Evolutionary conservation across 1,140 invertebrate species (phyloP).

Genomic region (Neelides sp.): DNA sequence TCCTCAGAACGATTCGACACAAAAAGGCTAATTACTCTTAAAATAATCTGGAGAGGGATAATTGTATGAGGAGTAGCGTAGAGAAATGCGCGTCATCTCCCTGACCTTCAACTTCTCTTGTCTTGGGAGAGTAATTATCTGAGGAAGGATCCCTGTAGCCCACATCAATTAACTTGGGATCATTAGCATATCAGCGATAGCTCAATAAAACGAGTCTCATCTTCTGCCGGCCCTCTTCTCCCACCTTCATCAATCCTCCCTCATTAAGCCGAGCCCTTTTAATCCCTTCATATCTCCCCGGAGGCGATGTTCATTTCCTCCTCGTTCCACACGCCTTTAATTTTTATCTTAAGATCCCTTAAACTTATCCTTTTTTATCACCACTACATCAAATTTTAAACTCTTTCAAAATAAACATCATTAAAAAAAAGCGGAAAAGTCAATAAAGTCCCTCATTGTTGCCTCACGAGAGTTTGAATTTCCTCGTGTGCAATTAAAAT

Average conservation of each 20-base stretch:
- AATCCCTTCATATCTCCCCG: no score
- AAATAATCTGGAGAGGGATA: conserved; percentile 21
- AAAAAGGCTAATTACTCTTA: conserved; percentile 26
- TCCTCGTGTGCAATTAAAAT: no score
- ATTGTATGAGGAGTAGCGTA: conserved; percentile 22
- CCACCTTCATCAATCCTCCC: conserved; percentile 21
- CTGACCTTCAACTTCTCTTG: conserved; percentile 19
- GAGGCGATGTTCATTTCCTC: no score
- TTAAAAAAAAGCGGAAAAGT: no score
- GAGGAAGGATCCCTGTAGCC: no score
- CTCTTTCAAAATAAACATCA: no score
- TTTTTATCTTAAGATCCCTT: no score
- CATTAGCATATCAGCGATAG: conserved; percentile 26
- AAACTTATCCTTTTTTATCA: conserved; percentile 17
- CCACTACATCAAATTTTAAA: conserved; percentile 17
- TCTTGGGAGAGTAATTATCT: no score
- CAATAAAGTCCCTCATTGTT: no score
- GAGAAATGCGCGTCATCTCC: conserved; percentile 17
- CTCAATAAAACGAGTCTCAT: conserved; percentile 21
- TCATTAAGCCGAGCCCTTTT: conserved; percentile 21
- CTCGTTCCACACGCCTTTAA: no score
- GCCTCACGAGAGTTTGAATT: no score
- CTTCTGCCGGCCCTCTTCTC: conserved; percentile 16
- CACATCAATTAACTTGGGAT: conserved; percentile 25
- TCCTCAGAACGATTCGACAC: conserved; percentile 19